Evolutionary conservation across 2,797 vertebrate species (phyloP).

Genomic region (Poecile montanus): DNA sequence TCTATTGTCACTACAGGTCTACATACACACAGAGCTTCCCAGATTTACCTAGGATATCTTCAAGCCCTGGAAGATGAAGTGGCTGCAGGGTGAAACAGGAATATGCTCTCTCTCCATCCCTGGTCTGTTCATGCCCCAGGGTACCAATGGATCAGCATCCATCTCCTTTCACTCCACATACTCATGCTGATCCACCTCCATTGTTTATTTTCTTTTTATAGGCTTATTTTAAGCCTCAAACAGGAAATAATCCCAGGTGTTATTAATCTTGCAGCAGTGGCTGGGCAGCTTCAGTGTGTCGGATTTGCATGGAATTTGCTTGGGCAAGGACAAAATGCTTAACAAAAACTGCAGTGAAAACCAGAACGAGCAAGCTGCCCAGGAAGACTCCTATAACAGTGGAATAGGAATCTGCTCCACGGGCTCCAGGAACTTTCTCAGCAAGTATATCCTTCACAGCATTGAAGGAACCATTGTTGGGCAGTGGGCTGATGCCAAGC

Average conservation of each 20-base stretch:
- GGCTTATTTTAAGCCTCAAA: not conserved
- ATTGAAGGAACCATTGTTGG: slow-evolving; percentile 89
- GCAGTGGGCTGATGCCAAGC: slow-evolving; percentile 79
- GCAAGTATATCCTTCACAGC: slow-evolving; percentile 84
- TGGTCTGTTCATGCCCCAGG: not conserved
- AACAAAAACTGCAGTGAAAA: slow-evolving; percentile 84
- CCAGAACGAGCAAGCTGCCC: slow-evolving; percentile 81
- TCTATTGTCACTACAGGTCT: slow-evolving; percentile 16
- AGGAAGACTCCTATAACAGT: slow-evolving; percentile 82
- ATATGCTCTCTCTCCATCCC: not conserved
- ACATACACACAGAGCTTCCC: not conserved
- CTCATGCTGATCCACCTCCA: not conserved
- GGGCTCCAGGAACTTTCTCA: slow-evolving; percentile 30
- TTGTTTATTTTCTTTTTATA: not conserved
- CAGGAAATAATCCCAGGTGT: not conserved
- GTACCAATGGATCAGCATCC: not conserved
- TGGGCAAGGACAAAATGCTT: slow-evolving; percentile 83
- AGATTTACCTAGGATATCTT: not conserved
- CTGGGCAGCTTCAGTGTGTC: slow-evolving; percentile 85
- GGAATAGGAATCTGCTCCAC: slow-evolving; percentile 75
- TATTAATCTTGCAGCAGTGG: slow-evolving; percentile 83
- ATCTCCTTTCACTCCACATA: not conserved
- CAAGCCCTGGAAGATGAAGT: not conserved
- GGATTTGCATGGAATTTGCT: slow-evolving; percentile 75
- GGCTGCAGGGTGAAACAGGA: slow-evolving; percentile 6